Percentiles rank a stretch among this genome's conserved stretches.
phyloP scores from a whole-genome alignment of 2,797 vertebrate species.

The Hemitrygon akajei region DNA sequence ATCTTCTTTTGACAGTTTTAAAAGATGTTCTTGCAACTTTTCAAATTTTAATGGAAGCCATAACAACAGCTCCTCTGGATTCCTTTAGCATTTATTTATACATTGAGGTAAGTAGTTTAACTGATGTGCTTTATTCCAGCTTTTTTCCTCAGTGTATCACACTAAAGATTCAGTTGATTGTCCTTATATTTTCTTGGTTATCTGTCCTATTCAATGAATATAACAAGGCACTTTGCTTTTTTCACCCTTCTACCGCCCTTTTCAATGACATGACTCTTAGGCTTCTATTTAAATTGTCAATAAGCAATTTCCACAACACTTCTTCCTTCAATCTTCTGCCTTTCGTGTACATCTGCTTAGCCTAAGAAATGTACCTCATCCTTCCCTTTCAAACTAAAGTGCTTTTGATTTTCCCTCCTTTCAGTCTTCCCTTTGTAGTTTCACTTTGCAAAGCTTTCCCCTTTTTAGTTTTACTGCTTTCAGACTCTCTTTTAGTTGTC shows the following conservation, averaged over 20 bases:
- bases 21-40: background rate
- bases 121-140: background rate
- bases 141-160: background rate
- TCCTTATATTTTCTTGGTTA: background rate
- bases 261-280: background rate
- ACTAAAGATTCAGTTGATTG: background rate
- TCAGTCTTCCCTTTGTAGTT: background rate
- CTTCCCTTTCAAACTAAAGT: background rate
- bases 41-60: background rate
- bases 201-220: background rate
- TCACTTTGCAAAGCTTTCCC: background rate
- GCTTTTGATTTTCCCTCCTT: background rate
- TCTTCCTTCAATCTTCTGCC: background rate
- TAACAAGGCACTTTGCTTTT: background rate
- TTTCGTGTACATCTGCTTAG: background rate
- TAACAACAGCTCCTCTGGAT: background rate
- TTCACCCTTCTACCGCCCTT: background rate
- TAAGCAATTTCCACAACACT: background rate
- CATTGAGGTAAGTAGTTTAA: background rate
- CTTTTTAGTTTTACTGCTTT: background rate
- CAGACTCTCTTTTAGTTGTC: background rate
- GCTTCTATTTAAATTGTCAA: background rate
- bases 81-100: background rate
- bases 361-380: background rate
- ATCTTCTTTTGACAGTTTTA: background rate